Evolutionary conservation across 1,140 invertebrate species (phyloP), one percentile per base, ranked within the genome.

Genomic region (Drosophila bocqueti): DNA sequence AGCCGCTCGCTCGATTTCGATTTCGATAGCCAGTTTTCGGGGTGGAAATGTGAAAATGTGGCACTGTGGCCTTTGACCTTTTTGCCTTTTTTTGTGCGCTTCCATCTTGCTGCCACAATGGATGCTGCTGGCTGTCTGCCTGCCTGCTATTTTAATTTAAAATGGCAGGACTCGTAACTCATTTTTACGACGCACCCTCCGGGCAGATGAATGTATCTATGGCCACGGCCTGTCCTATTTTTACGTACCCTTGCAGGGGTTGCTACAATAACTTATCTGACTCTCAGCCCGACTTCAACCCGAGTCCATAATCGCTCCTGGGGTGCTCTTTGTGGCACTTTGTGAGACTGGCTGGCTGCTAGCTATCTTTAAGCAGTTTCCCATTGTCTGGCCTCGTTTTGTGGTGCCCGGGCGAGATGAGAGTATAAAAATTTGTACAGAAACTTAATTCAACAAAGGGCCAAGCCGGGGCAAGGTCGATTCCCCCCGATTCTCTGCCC

Each of bases 141-240:
- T 77, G 72, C 63, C 83, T 79, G 84, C 72, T 91, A 91, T 91
- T 91, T 91, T 91, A 91, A 91, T 91, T 91, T 91, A 91, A 92
- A 92, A 92, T 92, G 91, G 91, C 84, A 86, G 91, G 81, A 76
- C 83, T 92, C 91, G 91, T 92, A 92, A 92, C 91, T 92, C 91
- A 92, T 91, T 92, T 92, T 92, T 91, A 92, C 91, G 87, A 81
- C 80, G 81, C 84, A 90, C 89, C 81, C 84, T 89, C 79, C 79
- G 86, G 64, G 73, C 50, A 66, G 69, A 69, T 71, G 62, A 73
- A 46, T 76, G 60, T 49, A 36, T 81, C 38, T 50, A 42, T 50
- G 24, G 50, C 57, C 45, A 29, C 52, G 69, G 61, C 82, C 79
- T 85, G 81, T 90, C 85, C 85, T 90, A 91, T 90, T 90, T 90